phyloP scores from a whole-genome alignment of 2,888 invertebrate species.

The Gerris lacustris region DNA sequence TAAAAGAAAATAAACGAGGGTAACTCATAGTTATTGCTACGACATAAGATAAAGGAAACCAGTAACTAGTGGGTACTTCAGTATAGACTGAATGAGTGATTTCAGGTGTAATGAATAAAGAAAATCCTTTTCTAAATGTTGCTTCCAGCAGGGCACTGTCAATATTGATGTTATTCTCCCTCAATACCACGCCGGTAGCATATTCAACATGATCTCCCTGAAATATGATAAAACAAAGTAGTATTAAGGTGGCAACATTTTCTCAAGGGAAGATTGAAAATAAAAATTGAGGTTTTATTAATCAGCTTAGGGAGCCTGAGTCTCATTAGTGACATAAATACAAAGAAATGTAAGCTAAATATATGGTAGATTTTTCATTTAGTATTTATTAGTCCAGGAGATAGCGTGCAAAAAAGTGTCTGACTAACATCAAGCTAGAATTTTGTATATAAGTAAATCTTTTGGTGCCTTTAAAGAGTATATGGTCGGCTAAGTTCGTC shows the following conservation, averaged over 20 bases:
- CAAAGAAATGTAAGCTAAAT: no score
- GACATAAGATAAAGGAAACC: constrained; percentile 21
- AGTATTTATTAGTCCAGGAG: no score
- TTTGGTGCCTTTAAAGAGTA: no score
- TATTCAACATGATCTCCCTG: constrained; percentile 21
- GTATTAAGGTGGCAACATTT: background rate
- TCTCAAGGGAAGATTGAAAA: background rate
- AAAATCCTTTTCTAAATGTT: constrained; percentile 18
- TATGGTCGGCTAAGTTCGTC: no score
- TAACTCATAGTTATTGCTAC: constrained; percentile 23
- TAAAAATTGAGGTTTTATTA: no score
- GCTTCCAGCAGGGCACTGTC: constrained; percentile 10
- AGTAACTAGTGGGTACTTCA: constrained; percentile 21
- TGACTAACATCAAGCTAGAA: no score
- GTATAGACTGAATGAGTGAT: constrained; percentile 24
- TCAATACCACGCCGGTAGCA: constrained; percentile 22
- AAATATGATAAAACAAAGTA: background rate
- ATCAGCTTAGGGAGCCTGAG: no score
- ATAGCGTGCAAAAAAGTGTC: no score
- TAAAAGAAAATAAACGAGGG: constrained; percentile 20
- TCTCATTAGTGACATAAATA: no score
- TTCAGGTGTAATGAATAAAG: constrained; percentile 20
- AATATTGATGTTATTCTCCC: constrained; percentile 13
- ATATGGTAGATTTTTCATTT: no score
- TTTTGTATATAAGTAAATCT: no score